Evolutionary conservation across 1,140 invertebrate species (phyloP).

Genomic region (Formica exsecta): DNA sequence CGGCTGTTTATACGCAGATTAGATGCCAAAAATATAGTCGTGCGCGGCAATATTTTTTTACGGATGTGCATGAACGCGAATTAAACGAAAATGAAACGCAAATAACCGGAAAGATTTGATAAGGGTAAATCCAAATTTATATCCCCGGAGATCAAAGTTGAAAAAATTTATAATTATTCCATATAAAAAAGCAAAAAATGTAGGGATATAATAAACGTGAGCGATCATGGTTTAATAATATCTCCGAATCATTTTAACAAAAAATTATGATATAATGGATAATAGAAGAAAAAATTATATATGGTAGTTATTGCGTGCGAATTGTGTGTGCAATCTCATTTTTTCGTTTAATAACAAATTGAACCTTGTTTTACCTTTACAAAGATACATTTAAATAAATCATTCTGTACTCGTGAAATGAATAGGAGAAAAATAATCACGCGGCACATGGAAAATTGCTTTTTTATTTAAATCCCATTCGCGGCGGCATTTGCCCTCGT

Average conservation of each 20-base stretch:
- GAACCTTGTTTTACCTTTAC: not conserved
- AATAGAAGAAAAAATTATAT: slow-evolving; percentile 1
- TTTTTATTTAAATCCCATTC: slow-evolving; percentile 61
- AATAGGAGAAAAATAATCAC: slow-evolving; percentile 49
- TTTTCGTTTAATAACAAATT: not conserved
- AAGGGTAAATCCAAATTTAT: not conserved
- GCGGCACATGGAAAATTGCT: slow-evolving; percentile 48
- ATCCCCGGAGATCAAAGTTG: not conserved
- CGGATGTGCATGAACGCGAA: not conserved
- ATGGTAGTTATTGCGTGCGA: not conserved
- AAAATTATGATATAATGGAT: not conserved
- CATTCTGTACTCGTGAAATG: not conserved
- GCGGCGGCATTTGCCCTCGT: slow-evolving; percentile 32
- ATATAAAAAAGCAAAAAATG: too few relatives aligned
- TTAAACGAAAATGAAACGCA: not conserved
- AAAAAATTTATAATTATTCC: too few relatives aligned
- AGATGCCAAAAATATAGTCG: slow-evolving; percentile 26
- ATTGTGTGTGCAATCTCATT: not conserved
- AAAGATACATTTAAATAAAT: slow-evolving; percentile 23
- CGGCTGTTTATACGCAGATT: slow-evolving; percentile 54
- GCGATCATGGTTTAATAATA: not conserved
- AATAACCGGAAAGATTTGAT: slow-evolving; percentile 16
- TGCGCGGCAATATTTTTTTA: slow-evolving; percentile 21
- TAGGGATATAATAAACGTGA: not conserved
- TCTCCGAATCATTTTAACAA: not conserved